Base-by-base conservation (phyloP, 2,888 invertebrate genomes). In the Stomorhina lunata region DNA sequence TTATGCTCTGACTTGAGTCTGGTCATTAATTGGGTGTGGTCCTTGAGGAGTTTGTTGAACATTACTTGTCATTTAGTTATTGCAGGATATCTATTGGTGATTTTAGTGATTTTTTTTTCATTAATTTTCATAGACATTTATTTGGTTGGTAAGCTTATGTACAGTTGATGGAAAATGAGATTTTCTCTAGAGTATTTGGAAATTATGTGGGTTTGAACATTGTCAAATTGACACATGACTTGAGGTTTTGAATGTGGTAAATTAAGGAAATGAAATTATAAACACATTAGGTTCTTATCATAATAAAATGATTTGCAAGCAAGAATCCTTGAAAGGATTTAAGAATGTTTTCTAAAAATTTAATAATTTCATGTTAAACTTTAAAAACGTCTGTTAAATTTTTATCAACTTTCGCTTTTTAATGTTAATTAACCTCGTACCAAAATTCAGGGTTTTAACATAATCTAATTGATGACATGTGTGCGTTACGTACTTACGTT, bases 401-500 rank as follows among this genome's bases (percentile, higher is more conserved):
- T 61, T 34, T 12, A 48, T 59, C 32, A 37, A 48, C 9, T 59
- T 61, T 10, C 34, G 17, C n/a, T n/a, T 32, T 55, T 45, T 48
- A 48, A 45, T 45, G 55, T 6, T 27, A 53, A 27, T 27, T 12
- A 12, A 17, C 25, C 32, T 5, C 27, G 22, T 27, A 57, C 15
- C 45, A 50, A 73, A n/a, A 40, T 29, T 40, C 43, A 50, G 40
- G 61, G 63, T 63, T 61, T 43, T 20, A 69, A 53, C 43, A 34
- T 69, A 78, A 78, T 77, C 63, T 63, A 45, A 17, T 27, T 69
- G 69, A 61, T 63, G 61, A 69, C 17, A 40, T 69, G 61, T 29
- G 4, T 37, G 63, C 20, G 20, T 27, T 61, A 37, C 48, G 48
- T 20, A 40, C 29, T 29, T 10, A 25, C n/a, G n/a, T n/a, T n/a